Conservation (phyloP, 2,888 invertebrate genomes). For the Rutpela maculata region DNA sequence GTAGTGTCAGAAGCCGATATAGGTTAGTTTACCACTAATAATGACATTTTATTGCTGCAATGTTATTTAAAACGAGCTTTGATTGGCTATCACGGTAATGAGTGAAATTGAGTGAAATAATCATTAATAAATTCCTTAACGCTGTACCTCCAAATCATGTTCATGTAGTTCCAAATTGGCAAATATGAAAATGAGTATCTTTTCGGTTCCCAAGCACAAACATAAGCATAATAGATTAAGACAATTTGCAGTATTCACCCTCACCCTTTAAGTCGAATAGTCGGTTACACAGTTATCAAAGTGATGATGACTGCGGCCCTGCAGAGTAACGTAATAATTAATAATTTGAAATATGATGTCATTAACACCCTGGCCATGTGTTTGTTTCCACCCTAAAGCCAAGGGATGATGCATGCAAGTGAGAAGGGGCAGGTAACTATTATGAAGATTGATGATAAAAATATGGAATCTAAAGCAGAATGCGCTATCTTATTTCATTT, state of each 20-base stretch:
- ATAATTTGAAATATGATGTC: slow-evolving; percentile 70
- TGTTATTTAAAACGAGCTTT: too few relatives aligned
- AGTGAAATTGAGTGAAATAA: too few relatives aligned
- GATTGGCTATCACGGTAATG: too few relatives aligned
- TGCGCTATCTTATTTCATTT: slow-evolving; percentile 63
- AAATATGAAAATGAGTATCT: slow-evolving; percentile 17
- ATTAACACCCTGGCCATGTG: slow-evolving; percentile 71
- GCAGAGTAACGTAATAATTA: slow-evolving; percentile 66
- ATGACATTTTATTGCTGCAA: too few relatives aligned
- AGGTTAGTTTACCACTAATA: too few relatives aligned
- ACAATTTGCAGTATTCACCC: slow-evolving; percentile 44
- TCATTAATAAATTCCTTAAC: too few relatives aligned
- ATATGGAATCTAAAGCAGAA: slow-evolving; percentile 62
- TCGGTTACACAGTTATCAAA: slow-evolving; percentile 51
- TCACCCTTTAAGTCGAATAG: slow-evolving; percentile 48
- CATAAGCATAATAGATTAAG: slow-evolving; percentile 23
- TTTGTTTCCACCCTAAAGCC: slow-evolving; percentile 60
- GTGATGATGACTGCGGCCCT: slow-evolving; percentile 49
- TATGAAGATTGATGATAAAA: slow-evolving; percentile 67
- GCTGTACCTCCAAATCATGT: slow-evolving; percentile 7
- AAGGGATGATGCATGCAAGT: slow-evolving; percentile 52
- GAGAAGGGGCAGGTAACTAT: slow-evolving; percentile 63
- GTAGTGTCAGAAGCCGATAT: too few relatives aligned
- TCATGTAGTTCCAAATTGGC: not conserved
- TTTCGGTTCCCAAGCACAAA: not conserved